A percentile compares a stretch with the other conserved stretches of the same genome.
phyloP scores from a whole-genome alignment of 2,113 vertebrate species.

The Danionella cerebrum region DNA sequence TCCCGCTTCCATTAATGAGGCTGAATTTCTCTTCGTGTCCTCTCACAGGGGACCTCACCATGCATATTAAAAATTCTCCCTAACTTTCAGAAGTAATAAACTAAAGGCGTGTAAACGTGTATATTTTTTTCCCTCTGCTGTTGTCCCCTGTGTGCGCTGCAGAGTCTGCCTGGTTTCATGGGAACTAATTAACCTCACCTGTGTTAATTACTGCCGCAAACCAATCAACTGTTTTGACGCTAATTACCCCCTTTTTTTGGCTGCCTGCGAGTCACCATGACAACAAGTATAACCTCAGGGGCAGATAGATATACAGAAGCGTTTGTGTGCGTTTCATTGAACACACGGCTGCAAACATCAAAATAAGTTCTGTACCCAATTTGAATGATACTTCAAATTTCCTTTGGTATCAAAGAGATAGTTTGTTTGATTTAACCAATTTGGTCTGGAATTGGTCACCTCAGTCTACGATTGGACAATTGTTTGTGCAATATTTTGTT shows the following conservation, averaged over 20 bases:
- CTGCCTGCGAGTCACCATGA: conserved; percentile 54
- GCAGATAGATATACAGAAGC: conserved; percentile 9
- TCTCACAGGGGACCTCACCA: conserved; percentile 65
- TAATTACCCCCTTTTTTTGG: conserved; percentile 72
- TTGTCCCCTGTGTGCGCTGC: conserved; percentile 27
- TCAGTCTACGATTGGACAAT: too few relatives aligned
- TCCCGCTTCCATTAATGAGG: conserved; percentile 67
- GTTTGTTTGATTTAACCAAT: too few relatives aligned
- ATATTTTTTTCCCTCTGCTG: conserved; percentile 40
- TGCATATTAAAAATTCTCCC: conserved; percentile 71
- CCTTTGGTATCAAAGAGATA: not conserved
- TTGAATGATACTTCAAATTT: not conserved
- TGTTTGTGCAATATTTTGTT: too few relatives aligned
- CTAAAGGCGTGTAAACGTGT: conserved; percentile 30
- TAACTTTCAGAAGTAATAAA: conserved; percentile 56
- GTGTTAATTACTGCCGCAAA: conserved; percentile 90
- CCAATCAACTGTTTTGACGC: conserved; percentile 82
- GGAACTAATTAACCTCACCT: conserved; percentile 92
- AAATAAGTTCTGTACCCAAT: not conserved
- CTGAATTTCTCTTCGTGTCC: conserved; percentile 68
- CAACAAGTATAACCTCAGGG: conserved; percentile 75
- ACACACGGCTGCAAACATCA: not conserved
- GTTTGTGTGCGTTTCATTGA: conserved; percentile 37
- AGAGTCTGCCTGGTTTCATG: conserved; percentile 67
- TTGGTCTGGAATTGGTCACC: too few relatives aligned